These are phyloP conservation scores for Salminus brasiliensis DNA, from an alignment of 2,113 vertebrate species.

Conservation along the genomic window DNA sequence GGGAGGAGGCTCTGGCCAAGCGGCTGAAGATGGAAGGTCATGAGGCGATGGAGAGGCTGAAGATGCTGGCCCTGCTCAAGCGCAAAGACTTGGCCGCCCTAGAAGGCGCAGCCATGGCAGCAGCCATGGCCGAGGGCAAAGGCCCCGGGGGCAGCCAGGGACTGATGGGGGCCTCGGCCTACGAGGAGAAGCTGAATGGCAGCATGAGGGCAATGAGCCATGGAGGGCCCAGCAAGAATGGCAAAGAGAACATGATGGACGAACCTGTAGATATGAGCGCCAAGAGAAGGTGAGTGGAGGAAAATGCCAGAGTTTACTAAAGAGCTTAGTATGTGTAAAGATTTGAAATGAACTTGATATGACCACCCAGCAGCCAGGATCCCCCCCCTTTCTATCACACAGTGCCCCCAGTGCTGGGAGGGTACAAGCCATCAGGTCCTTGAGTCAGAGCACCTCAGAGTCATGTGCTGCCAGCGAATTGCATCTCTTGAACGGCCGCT, in stretches of 20 bases:
- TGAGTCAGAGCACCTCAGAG: too few relatives aligned
- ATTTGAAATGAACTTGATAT: too few relatives aligned
- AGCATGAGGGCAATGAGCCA: slow-evolving; percentile 77
- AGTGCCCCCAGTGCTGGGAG: too few relatives aligned
- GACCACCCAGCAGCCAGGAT: too few relatives aligned
- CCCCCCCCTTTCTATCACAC: too few relatives aligned
- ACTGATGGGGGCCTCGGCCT: slow-evolving; percentile 65
- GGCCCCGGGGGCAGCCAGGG: slow-evolving; percentile 71
- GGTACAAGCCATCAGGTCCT: too few relatives aligned
- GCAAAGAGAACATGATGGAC: slow-evolving; percentile 93
- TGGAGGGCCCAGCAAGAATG: slow-evolving; percentile 83
- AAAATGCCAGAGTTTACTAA: not conserved
- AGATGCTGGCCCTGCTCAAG: slow-evolving; percentile 95
- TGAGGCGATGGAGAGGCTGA: slow-evolving; percentile 96
- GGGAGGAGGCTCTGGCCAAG: slow-evolving; percentile 93
- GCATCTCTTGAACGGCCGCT: too few relatives aligned
- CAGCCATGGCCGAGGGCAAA: slow-evolving; percentile 72
- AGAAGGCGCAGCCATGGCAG: slow-evolving; percentile 61
- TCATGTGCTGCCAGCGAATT: too few relatives aligned
- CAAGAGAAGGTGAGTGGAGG: slow-evolving; percentile 84
- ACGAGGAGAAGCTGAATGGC: slow-evolving; percentile 79
- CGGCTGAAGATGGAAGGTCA: slow-evolving; percentile 96
- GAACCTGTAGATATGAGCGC: slow-evolving; percentile 98
- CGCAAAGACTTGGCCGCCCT: slow-evolving; percentile 92
- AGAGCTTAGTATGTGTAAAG: not conserved